A percentile compares a stretch with the other conserved stretches of the same genome.
Evolutionary conservation across 1,140 invertebrate species (phyloP).

Genomic region (Chironomus tepperi): DNA sequence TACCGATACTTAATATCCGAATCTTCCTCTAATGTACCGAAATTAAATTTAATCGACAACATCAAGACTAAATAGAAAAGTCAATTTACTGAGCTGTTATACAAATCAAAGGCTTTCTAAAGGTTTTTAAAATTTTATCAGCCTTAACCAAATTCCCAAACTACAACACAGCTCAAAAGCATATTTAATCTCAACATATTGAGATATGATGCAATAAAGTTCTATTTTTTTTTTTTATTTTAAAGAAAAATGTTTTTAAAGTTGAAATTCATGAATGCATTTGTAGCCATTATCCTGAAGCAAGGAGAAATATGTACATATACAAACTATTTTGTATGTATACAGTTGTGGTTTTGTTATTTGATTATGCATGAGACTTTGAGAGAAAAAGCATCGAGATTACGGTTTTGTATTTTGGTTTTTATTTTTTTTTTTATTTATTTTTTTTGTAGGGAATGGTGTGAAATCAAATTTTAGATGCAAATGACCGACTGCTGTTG

Average conservation of each 20-base stretch:
- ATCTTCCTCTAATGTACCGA: no score
- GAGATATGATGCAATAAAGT: no score
- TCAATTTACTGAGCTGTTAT: no score
- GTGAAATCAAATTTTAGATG: slow-evolving; percentile 9
- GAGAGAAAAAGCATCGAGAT: slow-evolving; percentile 5
- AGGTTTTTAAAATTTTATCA: no score
- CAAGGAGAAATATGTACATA: background rate
- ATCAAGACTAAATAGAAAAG: no score
- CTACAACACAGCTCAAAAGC: no score
- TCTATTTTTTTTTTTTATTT: no score
- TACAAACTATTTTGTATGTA: slow-evolving; percentile 7
- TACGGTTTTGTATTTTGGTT: background rate
- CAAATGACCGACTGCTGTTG: background rate
- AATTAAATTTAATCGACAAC: no score
- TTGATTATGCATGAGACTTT: slow-evolving; percentile 13
- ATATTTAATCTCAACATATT: no score
- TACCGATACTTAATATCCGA: no score
- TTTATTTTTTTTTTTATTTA: background rate
- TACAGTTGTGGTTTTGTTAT: slow-evolving; percentile 13
- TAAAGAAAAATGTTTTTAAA: background rate
- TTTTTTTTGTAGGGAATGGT: background rate
- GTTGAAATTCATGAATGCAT: background rate
- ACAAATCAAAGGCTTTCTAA: no score
- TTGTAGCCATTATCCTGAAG: background rate
- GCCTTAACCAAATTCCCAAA: no score